Conservation (phyloP, 2,113 vertebrate genomes). For the Platichthys flesus region DNA sequence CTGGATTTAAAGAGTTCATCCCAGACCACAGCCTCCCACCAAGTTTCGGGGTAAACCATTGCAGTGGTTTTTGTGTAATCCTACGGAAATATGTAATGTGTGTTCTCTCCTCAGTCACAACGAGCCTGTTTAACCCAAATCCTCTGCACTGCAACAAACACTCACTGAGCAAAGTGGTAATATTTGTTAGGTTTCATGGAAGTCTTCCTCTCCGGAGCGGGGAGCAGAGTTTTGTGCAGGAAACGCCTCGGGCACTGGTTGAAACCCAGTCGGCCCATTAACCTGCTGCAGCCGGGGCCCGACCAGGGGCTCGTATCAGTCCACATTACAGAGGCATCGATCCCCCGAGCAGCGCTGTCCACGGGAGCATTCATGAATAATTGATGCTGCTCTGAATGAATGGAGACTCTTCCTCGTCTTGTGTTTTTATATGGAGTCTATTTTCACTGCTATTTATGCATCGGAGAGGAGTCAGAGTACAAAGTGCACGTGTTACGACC, state of each 20-base stretch:
- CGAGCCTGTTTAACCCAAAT: no score
- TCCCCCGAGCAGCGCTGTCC: slow-evolving; percentile 54
- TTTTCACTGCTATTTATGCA: slow-evolving; percentile 44
- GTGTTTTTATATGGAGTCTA: slow-evolving; percentile 58
- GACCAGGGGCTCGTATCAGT: slow-evolving; percentile 69
- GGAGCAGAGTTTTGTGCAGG: slow-evolving; percentile 46
- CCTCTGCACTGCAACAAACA: neutral
- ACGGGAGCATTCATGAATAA: slow-evolving; percentile 75
- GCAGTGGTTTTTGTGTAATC: no score
- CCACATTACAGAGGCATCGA: slow-evolving; percentile 78
- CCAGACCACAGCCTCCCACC: no score
- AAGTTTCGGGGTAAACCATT: no score
- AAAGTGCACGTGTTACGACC: slow-evolving; percentile 5
- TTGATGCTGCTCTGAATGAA: slow-evolving; percentile 72
- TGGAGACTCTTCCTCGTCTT: slow-evolving; percentile 31
- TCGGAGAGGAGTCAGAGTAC: neutral
- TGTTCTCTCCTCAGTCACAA: no score
- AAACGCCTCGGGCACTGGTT: slow-evolving; percentile 42
- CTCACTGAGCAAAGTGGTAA: neutral
- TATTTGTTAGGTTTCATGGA: neutral
- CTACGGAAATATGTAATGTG: no score
- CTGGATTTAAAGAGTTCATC: no score
- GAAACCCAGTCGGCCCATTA: slow-evolving; percentile 74
- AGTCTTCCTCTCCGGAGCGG: neutral
- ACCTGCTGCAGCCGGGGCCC: slow-evolving; percentile 60